Evolutionary conservation across 2,113 vertebrate species (phyloP), one percentile per base, ranked within the genome.

Genomic region (Phainopepla nitens): DNA sequence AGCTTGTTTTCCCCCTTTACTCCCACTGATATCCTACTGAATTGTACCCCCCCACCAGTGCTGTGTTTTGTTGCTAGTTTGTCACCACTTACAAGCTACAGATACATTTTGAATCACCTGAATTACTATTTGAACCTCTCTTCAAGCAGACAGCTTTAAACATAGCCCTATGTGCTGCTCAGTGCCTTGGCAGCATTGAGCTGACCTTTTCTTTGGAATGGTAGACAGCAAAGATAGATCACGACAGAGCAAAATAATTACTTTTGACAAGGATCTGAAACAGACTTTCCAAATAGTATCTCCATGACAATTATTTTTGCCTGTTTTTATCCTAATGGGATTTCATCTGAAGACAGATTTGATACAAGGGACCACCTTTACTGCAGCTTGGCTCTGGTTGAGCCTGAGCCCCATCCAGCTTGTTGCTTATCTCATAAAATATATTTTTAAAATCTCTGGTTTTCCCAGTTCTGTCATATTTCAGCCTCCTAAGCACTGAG

Each of bases 391-490:
- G 60, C 50, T 68, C 73, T 76, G 28, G 36, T 49, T n/a, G 47
- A 80, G 49, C 68, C n/a, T 80, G 25, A 11, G 71, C 62, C 71
- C 82, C 27, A 11, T 93, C 81, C 92, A 80, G 69, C 75, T 95
- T 94, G 65, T 94, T 93, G 66, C 68, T 94, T 78, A 79, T 65
- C 47, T 96, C 82, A 60, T 87, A 89, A 97, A 96, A 94, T 95
- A 81, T 54, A 50, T 82, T 92, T 94, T 86, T 25, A 11, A 95
- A 92, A 82, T 92, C 83, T 35, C 82, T 31, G 13, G 27, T 87
- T 94, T 95, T 88, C 89, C 95, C 83, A 81, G 33, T 60, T 90
- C 90, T 91, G 3, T 94, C 89, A 73, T 78, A 91, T 94, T 70
- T 93, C 78, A 92, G 24, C 82, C 25, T 95, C 31, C 35, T 65